Evolutionary conservation across 2,797 vertebrate genomes (phyloP).

Genomic region (Crax fasciolata): DNA sequence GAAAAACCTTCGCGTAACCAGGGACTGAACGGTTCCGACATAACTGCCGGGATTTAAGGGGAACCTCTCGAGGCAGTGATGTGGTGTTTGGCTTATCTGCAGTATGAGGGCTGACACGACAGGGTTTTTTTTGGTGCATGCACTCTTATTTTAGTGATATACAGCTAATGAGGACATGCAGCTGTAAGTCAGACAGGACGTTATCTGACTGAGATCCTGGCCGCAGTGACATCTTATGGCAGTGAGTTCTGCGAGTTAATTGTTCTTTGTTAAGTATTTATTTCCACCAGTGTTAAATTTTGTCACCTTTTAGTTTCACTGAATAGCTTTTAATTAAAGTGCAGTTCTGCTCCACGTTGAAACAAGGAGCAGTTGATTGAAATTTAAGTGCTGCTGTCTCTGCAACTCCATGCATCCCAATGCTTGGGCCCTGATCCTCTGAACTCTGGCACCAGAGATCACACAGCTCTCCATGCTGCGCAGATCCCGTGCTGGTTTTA

Average conservation of each 20-base stretch:
- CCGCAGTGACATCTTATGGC: not conserved
- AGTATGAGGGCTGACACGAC: not conserved
- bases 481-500: not conserved
- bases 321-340: conserved; percentile 42
- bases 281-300: conserved; percentile 13
- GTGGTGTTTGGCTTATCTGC: not conserved
- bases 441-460: conserved; percentile 31
- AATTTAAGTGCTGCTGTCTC: conserved; percentile 36
- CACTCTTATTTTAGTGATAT: not conserved
- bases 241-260: conserved; percentile 32
- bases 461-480: not conserved
- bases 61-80: not conserved
- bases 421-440: conserved; percentile 3
- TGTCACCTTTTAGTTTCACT: conserved; percentile 41
- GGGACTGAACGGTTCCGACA: not conserved
- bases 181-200: not conserved
- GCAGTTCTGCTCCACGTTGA: conserved; percentile 24
- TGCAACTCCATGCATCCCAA: conserved; percentile 35
- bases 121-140: not conserved
- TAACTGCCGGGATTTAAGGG: not conserved
- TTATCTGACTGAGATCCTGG: not conserved
- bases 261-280: conserved; percentile 15
- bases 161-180: not conserved
- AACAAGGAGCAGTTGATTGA: conserved; percentile 28
- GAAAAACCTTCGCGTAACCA: not conserved